Percentiles rank a stretch among this genome's conserved stretches.
Evolutionary conservation across 35 echinoderm and acorn worm genomes (phyloP).

Genomic region (Acanthaster planci): DNA sequence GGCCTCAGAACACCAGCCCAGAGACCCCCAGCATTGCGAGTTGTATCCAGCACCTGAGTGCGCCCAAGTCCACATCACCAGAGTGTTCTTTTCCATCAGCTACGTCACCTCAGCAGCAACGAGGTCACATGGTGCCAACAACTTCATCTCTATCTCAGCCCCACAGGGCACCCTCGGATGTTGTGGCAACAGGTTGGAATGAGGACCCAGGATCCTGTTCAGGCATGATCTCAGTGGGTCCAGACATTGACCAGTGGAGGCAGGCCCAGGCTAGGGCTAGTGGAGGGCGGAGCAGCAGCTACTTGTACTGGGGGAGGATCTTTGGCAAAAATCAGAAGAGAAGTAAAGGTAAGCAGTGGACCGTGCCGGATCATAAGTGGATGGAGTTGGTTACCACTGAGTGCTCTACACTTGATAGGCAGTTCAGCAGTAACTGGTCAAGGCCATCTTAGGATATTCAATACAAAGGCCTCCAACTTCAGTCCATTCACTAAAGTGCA

Average conservation of each 20-base stretch:
- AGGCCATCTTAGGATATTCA: too few species aligned
- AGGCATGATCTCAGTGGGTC: conserved; percentile 8
- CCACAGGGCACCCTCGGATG: not conserved
- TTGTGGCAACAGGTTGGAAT: conserved; percentile 3
- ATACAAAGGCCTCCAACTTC: too few species aligned
- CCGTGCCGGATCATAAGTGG: not conserved
- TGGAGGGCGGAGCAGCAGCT: conserved; percentile 11
- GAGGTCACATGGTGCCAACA: not conserved
- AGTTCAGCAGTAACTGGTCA: too few species aligned
- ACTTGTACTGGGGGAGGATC: conserved; percentile 81
- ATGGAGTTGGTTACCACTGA: not conserved
- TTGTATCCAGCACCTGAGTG: conserved; percentile 2
- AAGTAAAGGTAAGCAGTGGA: conserved; percentile 72
- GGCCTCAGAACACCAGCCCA: not conserved
- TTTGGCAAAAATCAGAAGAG: conserved; percentile 82
- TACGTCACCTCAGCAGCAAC: not conserved
- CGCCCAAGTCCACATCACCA: not conserved
- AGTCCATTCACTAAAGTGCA: too few species aligned
- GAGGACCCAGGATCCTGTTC: not conserved
- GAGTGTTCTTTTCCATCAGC: not conserved
- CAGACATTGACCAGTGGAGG: conserved; percentile 37
- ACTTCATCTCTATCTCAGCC: not conserved
- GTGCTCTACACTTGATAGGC: too few species aligned
- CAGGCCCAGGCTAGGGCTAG: not conserved
- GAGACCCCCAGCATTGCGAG: conserved; percentile 9